Percentiles rank a stretch among this genome's conserved stretches.
These are phyloP conservation scores for Tragelaphus buxtoni DNA, from an alignment of 2,113 vertebrate genomes.

Conservation along the genomic window DNA sequence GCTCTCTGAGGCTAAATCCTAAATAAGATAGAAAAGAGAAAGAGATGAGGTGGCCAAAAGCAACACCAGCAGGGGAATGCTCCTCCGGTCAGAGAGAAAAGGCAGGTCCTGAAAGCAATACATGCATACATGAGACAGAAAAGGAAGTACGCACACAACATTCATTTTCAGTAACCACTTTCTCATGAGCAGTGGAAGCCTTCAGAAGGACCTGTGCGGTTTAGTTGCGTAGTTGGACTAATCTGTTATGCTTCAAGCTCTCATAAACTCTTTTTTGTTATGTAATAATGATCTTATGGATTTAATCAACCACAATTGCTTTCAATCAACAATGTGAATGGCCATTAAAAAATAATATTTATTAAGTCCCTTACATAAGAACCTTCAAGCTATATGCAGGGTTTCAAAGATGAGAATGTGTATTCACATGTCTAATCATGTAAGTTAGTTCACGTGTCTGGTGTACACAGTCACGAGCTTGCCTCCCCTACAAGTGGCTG, in stretches of 20 bases:
- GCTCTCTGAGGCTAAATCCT: not conserved
- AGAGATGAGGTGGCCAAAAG: not conserved
- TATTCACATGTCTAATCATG: not conserved
- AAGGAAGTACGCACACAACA: accelerated
- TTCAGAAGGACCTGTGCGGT: not conserved
- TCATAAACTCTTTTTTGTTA: not conserved
- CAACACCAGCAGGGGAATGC: not conserved
- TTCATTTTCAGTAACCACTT: not conserved
- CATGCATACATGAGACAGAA: accelerated
- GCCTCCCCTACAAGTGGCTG: not conserved
- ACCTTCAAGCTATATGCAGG: not conserved
- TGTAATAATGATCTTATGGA: not conserved
- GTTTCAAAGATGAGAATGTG: not conserved
- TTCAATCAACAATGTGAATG: not conserved
- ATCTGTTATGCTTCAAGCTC: not conserved
- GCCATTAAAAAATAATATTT: not conserved
- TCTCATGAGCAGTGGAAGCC: accelerated
- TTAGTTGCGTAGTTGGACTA: not conserved
- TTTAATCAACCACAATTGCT: not conserved
- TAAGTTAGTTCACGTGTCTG: not conserved
- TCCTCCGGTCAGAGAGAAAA: not conserved
- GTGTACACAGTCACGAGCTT: not conserved
- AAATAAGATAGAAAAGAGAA: not conserved
- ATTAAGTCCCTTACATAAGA: not conserved
- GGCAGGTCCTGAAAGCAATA: not conserved